Conservation (phyloP, 2,888 invertebrate genomes). For the Coecobrya sp. region DNA sequence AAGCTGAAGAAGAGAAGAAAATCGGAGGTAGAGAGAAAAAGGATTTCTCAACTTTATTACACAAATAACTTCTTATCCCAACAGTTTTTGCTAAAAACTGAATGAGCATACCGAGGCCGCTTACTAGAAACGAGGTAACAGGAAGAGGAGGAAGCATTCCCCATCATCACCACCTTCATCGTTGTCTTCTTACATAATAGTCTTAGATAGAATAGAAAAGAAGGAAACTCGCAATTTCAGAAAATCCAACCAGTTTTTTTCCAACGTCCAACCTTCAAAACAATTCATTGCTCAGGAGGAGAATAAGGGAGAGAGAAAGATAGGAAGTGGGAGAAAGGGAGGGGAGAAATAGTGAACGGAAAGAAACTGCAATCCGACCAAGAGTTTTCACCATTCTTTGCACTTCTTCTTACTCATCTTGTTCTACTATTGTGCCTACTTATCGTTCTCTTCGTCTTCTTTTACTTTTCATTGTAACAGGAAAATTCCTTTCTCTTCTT, state of each 20-base stretch:
- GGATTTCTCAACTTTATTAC: slow-evolving; percentile 77
- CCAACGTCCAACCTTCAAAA: slow-evolving; percentile 72
- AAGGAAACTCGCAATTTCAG: slow-evolving; percentile 23
- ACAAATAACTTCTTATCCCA: slow-evolving; percentile 74
- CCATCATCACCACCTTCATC: neutral
- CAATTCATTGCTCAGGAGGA: slow-evolving; percentile 55
- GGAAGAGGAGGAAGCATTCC: slow-evolving; percentile 11
- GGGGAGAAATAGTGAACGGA: neutral
- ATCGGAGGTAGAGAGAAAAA: slow-evolving; percentile 49
- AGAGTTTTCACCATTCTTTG: slow-evolving; percentile 50
- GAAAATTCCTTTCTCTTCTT: slow-evolving; percentile 25
- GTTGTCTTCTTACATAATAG: neutral
- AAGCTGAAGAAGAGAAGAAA: slow-evolving; percentile 44
- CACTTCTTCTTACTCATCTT: neutral
- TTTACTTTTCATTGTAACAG: slow-evolving; percentile 33
- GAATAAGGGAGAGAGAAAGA: slow-evolving; percentile 35
- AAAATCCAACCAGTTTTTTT: slow-evolving; percentile 47
- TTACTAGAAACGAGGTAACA: neutral
- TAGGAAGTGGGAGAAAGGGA: slow-evolving; percentile 4
- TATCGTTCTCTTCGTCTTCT: neutral
- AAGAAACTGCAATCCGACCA: slow-evolving; percentile 34
- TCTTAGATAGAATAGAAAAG: neutral
- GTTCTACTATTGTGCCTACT: neutral
- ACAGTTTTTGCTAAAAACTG: slow-evolving; percentile 52
- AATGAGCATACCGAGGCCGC: neutral